phyloP scores from a whole-genome alignment of 1,140 invertebrate genomes.

The Hylyphantes graminicola region DNA sequence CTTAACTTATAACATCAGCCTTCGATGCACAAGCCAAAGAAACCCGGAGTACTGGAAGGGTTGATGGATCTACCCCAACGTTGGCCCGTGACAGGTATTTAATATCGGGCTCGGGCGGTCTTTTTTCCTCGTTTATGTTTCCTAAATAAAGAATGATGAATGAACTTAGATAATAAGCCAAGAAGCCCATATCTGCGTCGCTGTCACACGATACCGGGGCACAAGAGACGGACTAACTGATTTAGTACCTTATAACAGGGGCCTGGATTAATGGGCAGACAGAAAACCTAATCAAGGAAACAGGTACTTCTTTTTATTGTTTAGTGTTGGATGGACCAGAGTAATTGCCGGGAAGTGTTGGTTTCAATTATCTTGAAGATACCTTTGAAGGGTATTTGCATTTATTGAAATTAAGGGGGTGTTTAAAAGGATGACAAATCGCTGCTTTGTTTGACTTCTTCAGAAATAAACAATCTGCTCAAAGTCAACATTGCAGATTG shows the following conservation, averaged over 20 bases:
- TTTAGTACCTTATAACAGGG: conserved; percentile 35
- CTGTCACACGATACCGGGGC: conserved; percentile 32
- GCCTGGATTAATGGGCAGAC: conserved; percentile 23
- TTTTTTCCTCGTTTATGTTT: conserved; percentile 29
- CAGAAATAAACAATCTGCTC: too few relatives aligned
- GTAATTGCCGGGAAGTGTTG: background rate
- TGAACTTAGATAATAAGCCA: conserved; percentile 51
- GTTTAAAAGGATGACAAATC: background rate
- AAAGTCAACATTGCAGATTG: too few relatives aligned
- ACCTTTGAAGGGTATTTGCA: background rate
- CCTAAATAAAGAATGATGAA: conserved; percentile 57
- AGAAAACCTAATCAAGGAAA: conserved; percentile 26
- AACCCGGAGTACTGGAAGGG: background rate
- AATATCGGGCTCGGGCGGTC: conserved; percentile 28
- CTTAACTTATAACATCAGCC: background rate
- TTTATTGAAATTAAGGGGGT: background rate
- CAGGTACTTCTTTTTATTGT: conserved; percentile 20
- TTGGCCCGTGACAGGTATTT: conserved; percentile 53
- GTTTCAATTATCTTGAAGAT: too few relatives aligned
- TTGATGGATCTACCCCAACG: conserved; percentile 39
- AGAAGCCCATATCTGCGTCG: conserved; percentile 18
- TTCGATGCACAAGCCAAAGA: background rate
- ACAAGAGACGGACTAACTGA: conserved; percentile 42
- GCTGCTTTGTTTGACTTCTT: too few relatives aligned
- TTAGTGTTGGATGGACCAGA: conserved; percentile 11